Conservation (phyloP, 2,888 invertebrate genomes). For the Lordiphosa andalusiaca region DNA sequence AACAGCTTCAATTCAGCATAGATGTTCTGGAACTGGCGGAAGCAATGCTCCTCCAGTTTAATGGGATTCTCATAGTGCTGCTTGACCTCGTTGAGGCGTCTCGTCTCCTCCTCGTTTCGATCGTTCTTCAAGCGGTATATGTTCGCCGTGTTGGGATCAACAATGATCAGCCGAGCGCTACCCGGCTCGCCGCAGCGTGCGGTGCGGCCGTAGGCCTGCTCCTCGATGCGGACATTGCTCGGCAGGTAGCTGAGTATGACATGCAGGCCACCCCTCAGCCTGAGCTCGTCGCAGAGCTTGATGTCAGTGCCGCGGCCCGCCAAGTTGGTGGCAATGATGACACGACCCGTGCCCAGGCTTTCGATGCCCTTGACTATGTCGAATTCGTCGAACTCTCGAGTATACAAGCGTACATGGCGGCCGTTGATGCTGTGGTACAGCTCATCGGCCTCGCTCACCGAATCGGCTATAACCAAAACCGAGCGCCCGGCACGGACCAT, state of each 20-base stretch:
- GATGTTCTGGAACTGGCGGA: not conserved
- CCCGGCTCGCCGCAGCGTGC: slow-evolving; percentile 77
- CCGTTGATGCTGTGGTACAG: not conserved
- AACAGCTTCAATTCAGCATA: not conserved
- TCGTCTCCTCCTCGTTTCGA: not conserved
- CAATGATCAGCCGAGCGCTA: slow-evolving; percentile 5
- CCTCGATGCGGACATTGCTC: slow-evolving; percentile 75
- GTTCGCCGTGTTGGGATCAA: not conserved
- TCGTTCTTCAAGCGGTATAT: slow-evolving; percentile 3
- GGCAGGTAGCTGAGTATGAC: slow-evolving; percentile 78
- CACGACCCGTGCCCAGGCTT: not conserved
- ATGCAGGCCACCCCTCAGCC: slow-evolving; percentile 73
- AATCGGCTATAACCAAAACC: slow-evolving; percentile 2
- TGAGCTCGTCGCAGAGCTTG: not conserved
- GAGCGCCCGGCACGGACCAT: not conserved
- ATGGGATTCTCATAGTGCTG: slow-evolving; percentile 2
- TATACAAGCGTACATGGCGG: not conserved
- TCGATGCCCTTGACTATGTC: not conserved
- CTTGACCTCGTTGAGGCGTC: slow-evolving; percentile 3
- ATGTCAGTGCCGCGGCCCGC: slow-evolving; percentile 7
- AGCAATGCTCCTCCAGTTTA: not conserved
- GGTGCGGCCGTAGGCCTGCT: slow-evolving; percentile 78
- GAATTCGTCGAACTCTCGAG: slow-evolving; percentile 4
- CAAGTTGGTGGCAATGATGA: slow-evolving; percentile 6
- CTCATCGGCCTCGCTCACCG: slow-evolving; percentile 1